phyloP scores from a whole-genome alignment of 2,797 vertebrate genomes.

The Myotis pilosus region DNA sequence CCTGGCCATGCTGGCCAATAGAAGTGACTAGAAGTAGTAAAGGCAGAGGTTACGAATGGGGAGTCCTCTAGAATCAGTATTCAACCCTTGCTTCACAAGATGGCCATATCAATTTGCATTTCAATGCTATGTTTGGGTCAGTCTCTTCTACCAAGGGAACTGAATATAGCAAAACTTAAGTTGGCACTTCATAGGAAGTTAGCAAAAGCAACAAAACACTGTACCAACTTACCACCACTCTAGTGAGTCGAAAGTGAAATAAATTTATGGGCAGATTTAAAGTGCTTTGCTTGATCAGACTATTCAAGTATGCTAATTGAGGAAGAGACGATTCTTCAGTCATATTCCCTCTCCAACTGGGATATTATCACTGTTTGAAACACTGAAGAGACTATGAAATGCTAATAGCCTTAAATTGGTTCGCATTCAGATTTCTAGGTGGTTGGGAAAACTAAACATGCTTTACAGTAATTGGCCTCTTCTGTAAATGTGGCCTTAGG shows the following conservation, averaged over 20 bases:
- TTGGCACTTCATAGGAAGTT: slow-evolving; percentile 13
- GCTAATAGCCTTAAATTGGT: slow-evolving; percentile 71
- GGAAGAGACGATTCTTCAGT: slow-evolving; percentile 53
- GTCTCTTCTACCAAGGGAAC: not conserved
- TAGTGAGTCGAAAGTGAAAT: not conserved
- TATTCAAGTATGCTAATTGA: slow-evolving; percentile 66
- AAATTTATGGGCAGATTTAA: slow-evolving; percentile 52
- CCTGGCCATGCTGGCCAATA: not conserved
- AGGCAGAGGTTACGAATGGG: not conserved
- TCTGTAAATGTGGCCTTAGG: slow-evolving; percentile 71
- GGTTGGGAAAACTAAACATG: slow-evolving; percentile 68
- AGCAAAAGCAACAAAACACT: not conserved
- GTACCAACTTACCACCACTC: not conserved
- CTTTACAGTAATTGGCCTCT: slow-evolving; percentile 70
- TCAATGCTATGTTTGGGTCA: not conserved
- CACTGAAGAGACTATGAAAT: slow-evolving; percentile 66
- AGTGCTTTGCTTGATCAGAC: slow-evolving; percentile 60
- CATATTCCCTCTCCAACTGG: slow-evolving; percentile 68
- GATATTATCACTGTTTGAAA: slow-evolving; percentile 73
- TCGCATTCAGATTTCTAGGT: slow-evolving; percentile 72
- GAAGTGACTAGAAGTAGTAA: not conserved
- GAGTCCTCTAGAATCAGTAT: not conserved
- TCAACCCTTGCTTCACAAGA: not conserved
- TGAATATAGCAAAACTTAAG: not conserved
- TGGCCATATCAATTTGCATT: not conserved